Evolutionary conservation across 2,797 vertebrate genomes (phyloP).

Genomic region (Silurus lanzhouensis): DNA sequence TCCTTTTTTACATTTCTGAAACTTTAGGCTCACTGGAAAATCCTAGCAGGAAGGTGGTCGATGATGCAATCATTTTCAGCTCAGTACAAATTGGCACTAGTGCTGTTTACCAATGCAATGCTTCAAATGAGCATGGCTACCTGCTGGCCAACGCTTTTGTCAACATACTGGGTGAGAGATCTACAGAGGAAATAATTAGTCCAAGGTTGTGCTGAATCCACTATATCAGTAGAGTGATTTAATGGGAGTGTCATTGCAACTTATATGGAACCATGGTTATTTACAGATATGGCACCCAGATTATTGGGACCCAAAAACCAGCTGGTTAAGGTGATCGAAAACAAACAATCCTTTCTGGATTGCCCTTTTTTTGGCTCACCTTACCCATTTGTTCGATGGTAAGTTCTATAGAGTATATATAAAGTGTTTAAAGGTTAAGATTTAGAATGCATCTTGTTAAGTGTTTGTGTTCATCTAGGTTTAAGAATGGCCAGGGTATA

Average conservation of each 20-base stretch:
- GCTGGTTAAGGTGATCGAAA: constrained; percentile 88
- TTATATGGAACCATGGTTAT: not conserved
- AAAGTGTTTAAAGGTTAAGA: not conserved
- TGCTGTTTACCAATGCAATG: constrained; percentile 94
- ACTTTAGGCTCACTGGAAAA: constrained; percentile 73
- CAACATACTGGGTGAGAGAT: constrained; percentile 85
- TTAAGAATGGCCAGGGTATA: constrained; percentile 96
- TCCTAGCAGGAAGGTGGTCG: constrained; percentile 81
- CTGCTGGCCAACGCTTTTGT: constrained; percentile 94
- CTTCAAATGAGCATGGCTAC: constrained; percentile 93
- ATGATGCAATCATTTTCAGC: constrained; percentile 91
- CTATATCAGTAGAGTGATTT: not conserved
- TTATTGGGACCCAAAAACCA: constrained; percentile 88
- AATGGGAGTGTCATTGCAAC: not conserved
- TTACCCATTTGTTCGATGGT: constrained; percentile 90
- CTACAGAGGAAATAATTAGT: not conserved
- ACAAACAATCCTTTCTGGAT: constrained; percentile 69
- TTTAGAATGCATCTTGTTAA: not conserved
- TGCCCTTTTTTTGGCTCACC: constrained; percentile 93
- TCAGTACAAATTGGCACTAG: constrained; percentile 90
- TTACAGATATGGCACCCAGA: constrained; percentile 84
- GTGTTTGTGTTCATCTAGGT: constrained; percentile 74
- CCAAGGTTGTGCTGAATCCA: not conserved
- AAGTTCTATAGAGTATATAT: constrained; percentile 58
- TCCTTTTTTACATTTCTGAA: constrained; percentile 14